These are phyloP conservation scores for Ianthella basta DNA, from an alignment of 37 sponge, comb jelly and placozoan species.

Conservation along the genomic window DNA sequence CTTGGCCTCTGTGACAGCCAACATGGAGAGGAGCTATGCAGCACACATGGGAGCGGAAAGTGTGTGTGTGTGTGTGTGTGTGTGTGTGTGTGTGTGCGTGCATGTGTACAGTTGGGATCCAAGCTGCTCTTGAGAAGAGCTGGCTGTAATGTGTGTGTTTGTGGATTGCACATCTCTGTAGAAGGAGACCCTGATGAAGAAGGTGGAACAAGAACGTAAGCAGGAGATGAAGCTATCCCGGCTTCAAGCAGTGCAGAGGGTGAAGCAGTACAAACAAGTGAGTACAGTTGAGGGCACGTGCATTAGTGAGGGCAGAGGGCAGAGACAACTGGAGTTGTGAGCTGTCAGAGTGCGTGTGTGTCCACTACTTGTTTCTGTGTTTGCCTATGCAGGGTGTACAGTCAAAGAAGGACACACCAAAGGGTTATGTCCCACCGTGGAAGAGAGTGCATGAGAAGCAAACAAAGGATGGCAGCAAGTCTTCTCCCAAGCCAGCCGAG, in stretches of 20 bases:
- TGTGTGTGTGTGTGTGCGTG: not conserved
- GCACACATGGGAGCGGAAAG: constrained; percentile 42
- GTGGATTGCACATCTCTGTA: not conserved
- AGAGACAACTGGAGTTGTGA: too few species aligned
- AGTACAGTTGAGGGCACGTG: too few species aligned
- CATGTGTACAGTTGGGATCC: too few species aligned
- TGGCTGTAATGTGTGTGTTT: too few species aligned
- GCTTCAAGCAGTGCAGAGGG: constrained; percentile 43
- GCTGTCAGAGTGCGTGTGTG: too few species aligned
- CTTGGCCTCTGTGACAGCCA: not conserved
- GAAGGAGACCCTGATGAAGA: constrained; percentile 47
- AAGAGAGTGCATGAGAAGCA: not conserved
- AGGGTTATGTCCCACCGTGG: constrained; percentile 20
- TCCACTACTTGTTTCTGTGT: not conserved
- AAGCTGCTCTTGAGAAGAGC: too few species aligned
- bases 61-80: constrained; percentile 35
- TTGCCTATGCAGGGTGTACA: not conserved
- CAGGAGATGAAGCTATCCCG: constrained; percentile 27
- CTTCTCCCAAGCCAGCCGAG: not conserved
- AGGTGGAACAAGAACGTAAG: constrained; percentile 34
- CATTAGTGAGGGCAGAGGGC: too few species aligned
- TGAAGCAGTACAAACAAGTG: constrained; percentile 54
- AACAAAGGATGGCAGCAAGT: not conserved
- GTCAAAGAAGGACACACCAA: constrained; percentile 2
- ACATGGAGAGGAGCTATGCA: constrained; percentile 51